phyloP scores from a whole-genome alignment of 2,113 vertebrate species.

The Catharus minimus region DNA sequence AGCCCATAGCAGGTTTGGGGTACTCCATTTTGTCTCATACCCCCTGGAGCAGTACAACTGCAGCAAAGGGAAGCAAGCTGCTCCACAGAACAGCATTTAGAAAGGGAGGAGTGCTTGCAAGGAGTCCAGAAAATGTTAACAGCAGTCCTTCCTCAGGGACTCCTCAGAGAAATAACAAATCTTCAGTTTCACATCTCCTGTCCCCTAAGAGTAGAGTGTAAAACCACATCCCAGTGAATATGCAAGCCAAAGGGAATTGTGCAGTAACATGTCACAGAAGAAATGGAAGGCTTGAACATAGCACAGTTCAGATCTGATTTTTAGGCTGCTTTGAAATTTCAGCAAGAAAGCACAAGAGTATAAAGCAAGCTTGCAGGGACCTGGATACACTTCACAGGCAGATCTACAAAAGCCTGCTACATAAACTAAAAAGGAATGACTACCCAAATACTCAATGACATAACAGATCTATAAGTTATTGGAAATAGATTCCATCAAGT shows the following conservation, averaged over 20 bases:
- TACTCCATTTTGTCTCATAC: neutral
- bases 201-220: neutral
- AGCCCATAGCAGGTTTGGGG: neutral
- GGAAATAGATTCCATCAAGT: neutral
- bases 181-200: neutral
- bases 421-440: neutral
- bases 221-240: neutral
- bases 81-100: neutral
- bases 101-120: neutral
- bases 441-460: neutral
- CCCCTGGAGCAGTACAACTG: neutral
- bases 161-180: neutral
- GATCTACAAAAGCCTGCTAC: neutral
- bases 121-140: neutral
- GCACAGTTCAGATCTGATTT: neutral
- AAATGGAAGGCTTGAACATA: neutral
- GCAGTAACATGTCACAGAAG: neutral
- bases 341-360: neutral
- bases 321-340: neutral
- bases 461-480: neutral
- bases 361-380: neutral
- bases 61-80: neutral
- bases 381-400: neutral
- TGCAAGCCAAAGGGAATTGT: neutral
- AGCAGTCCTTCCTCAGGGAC: neutral